Percentiles rank a stretch among this genome's conserved stretches.
Conservation (phyloP, 2,113 vertebrate species). For the Hydrolagus affinis region DNA sequence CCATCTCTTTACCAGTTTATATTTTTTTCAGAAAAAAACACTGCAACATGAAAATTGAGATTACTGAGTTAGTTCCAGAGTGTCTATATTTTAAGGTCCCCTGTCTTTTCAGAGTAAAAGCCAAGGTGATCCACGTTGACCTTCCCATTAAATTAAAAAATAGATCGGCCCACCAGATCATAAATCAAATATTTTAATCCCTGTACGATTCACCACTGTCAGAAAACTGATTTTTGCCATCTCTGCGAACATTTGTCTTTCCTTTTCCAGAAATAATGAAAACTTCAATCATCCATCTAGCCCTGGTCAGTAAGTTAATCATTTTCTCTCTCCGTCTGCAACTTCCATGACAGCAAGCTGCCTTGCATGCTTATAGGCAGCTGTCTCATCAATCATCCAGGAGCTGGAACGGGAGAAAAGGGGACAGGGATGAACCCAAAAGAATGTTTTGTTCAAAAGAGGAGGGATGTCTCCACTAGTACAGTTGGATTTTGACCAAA, state of each 20-base stretch:
- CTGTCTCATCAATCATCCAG: neutral
- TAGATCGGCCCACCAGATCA: neutral
- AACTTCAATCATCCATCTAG: slow-evolving; percentile 21
- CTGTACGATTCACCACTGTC: slow-evolving; percentile 16
- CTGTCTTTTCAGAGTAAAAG: neutral
- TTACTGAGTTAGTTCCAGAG: neutral
- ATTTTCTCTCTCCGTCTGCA: neutral
- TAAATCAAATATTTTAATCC: slow-evolving; percentile 24
- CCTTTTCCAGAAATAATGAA: slow-evolving; percentile 28
- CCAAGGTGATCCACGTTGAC: neutral
- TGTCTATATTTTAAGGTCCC: neutral
- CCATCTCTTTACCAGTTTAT: neutral
- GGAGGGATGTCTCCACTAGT: neutral
- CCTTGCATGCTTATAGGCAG: slow-evolving; percentile 4
- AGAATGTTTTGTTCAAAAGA: neutral
- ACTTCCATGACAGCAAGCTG: slow-evolving; percentile 6
- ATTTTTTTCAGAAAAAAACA: neutral
- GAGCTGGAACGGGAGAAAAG: neutral
- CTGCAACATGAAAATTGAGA: neutral
- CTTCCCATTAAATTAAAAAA: slow-evolving; percentile 2
- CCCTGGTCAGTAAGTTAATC: slow-evolving; percentile 14
- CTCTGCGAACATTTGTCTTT: slow-evolving; percentile 19
- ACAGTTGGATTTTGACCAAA: neutral
- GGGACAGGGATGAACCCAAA: neutral
- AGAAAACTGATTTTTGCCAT: neutral